Conservation (phyloP, 2,888 invertebrate species). For the Dimorphilus gyrociliatus region DNA sequence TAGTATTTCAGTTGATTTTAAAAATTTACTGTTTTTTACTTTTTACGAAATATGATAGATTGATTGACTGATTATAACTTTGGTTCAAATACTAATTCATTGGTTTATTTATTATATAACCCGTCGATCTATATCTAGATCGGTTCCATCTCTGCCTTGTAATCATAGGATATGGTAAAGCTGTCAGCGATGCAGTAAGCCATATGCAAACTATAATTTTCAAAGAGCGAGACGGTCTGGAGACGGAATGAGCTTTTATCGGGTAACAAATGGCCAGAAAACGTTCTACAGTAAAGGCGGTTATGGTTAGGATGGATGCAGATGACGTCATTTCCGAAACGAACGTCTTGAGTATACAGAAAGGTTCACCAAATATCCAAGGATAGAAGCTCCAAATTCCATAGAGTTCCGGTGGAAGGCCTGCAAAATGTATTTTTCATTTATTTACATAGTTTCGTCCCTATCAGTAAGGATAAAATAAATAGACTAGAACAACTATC, state of each 20-base stretch:
- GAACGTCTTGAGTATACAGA: slow-evolving; percentile 38
- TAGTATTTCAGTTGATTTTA: no score
- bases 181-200: slow-evolving; percentile 55
- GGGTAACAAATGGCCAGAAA: slow-evolving; percentile 79
- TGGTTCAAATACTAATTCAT: no score
- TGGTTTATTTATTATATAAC: no score
- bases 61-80: no score
- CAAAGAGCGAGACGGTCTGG: slow-evolving; percentile 60
- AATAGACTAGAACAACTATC: no score
- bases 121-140: no score
- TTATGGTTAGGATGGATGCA: slow-evolving; percentile 75
- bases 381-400: slow-evolving; percentile 40
- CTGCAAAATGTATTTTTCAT: no score
- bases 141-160: no score
- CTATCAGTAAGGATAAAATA: no score
- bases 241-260: slow-evolving; percentile 61
- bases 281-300: slow-evolving; percentile 75
- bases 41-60: no score
- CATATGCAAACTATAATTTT: slow-evolving; percentile 61
- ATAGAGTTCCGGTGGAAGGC: slow-evolving; percentile 38
- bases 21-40: no score
- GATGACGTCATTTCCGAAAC: slow-evolving; percentile 52
- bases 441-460: no score
- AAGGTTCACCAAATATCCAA: slow-evolving; percentile 33
- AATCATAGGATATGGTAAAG: slow-evolving; percentile 38